phyloP scores from a whole-genome alignment of 2,888 invertebrate species.

The Cosmorhoe ocellata region DNA sequence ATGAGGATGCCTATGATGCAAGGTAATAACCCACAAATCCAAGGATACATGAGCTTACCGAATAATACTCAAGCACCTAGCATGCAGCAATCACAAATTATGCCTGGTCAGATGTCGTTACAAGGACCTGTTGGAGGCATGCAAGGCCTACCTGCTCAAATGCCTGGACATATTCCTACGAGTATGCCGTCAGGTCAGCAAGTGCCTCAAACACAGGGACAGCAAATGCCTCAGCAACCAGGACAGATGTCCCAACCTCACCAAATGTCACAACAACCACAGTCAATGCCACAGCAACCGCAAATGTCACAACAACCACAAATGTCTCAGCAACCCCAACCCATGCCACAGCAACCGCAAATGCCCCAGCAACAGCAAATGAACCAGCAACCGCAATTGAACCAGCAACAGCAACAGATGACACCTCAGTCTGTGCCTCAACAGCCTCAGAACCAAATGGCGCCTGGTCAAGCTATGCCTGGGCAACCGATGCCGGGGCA shows the following conservation, averaged over 20 bases:
- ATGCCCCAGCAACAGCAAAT: slow-evolving; percentile 5
- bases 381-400: slow-evolving; percentile 3
- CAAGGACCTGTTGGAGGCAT: slow-evolving; percentile 44
- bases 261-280: slow-evolving; percentile 21
- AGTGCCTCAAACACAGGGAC: slow-evolving; percentile 44
- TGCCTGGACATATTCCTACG: slow-evolving; percentile 47
- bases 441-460: slow-evolving; percentile 31
- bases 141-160: slow-evolving; percentile 46
- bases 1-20: slow-evolving; percentile 71
- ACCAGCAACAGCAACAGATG: slow-evolving; percentile 8
- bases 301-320: slow-evolving; percentile 38
- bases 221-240: slow-evolving; percentile 41
- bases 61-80: slow-evolving; percentile 56
- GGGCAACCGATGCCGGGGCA: slow-evolving; percentile 55
- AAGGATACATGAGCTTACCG: slow-evolving; percentile 59
- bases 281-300: slow-evolving; percentile 12
- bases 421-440: slow-evolving; percentile 20
- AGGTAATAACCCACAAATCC: slow-evolving; percentile 57
- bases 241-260: slow-evolving; percentile 32
- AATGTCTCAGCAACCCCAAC: slow-evolving; percentile 23
- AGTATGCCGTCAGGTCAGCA: slow-evolving; percentile 37
- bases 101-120: slow-evolving; percentile 56
- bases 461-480: slow-evolving; percentile 39
- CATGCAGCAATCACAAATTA: slow-evolving; percentile 49
- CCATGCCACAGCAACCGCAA: slow-evolving; percentile 37